Evolutionary conservation across 2,113 vertebrate species (phyloP).

Genomic region (Brachionichthys hirsutus): DNA sequence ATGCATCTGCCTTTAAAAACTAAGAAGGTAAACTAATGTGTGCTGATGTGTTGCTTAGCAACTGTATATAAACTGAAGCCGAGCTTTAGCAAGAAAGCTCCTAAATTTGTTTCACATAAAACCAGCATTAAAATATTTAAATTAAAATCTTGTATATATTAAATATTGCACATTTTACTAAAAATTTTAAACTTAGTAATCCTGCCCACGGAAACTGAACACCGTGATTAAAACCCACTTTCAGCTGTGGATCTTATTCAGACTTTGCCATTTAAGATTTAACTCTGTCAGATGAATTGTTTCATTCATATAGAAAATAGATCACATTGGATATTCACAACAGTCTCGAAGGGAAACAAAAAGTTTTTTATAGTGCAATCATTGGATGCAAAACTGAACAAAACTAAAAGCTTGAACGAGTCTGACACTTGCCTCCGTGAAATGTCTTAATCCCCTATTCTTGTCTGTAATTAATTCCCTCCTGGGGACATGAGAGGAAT

Average conservation of each 20-base stretch:
- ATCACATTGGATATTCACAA: conserved; percentile 19
- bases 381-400: conserved; percentile 15
- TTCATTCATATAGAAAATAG: too few relatives aligned
- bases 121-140: conserved; percentile 18
- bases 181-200: conserved; percentile 57
- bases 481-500: conserved; percentile 17
- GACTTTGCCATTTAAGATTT: conserved; percentile 7
- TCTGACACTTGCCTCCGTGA: conserved; percentile 13
- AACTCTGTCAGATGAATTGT: conserved; percentile 1
- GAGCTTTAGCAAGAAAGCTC: conserved; percentile 35
- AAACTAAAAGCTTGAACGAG: background rate
- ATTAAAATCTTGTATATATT: conserved; percentile 37
- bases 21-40: conserved; percentile 17
- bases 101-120: conserved; percentile 25
- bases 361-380: conserved; percentile 1
- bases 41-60: conserved; percentile 35
- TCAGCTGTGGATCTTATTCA: conserved; percentile 15
- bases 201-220: conserved; percentile 36
- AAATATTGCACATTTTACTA: conserved; percentile 86
- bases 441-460: background rate
- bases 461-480: conserved; percentile 9
- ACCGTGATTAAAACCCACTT: conserved; percentile 22
- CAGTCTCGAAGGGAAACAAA: conserved; percentile 19
- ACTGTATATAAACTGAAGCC: conserved; percentile 28
- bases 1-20: conserved; percentile 46